These are phyloP conservation scores for Aphyosemion australe DNA, from an alignment of 2,113 vertebrate genomes.

Conservation along the genomic window DNA sequence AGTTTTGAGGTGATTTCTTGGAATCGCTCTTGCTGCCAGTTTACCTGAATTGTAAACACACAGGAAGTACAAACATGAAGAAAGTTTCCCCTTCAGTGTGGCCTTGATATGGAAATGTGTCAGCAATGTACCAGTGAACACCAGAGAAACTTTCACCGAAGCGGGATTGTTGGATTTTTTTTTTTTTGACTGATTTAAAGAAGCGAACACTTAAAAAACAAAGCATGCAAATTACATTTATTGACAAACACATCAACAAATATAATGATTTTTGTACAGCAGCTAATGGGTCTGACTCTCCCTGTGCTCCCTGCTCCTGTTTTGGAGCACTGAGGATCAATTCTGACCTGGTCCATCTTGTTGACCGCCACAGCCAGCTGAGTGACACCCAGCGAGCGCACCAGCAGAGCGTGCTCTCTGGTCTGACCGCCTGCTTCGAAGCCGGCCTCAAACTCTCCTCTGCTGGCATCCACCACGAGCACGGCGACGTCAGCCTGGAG, in stretches of 20 bases:
- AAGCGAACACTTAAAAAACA: no score
- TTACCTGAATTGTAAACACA: slow-evolving; percentile 80
- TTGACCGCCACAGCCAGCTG: slow-evolving; percentile 96
- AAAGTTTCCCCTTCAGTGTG: slow-evolving; percentile 25
- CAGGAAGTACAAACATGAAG: slow-evolving; percentile 13
- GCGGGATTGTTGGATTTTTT: no score
- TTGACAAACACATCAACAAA: no score
- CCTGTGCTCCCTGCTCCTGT: no score
- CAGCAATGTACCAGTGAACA: slow-evolving; percentile 7
- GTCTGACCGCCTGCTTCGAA: slow-evolving; percentile 97
- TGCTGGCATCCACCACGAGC: slow-evolving; percentile 94
- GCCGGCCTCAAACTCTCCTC: slow-evolving; percentile 97
- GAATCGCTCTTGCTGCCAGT: slow-evolving; percentile 96
- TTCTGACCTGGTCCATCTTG: slow-evolving; percentile 96
- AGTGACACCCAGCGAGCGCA: slow-evolving; percentile 96
- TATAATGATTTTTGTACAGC: no score
- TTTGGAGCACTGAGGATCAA: not conserved
- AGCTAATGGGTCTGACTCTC: no score
- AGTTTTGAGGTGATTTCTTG: slow-evolving; percentile 91
- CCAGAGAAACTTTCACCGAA: not conserved
- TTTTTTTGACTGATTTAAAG: no score
- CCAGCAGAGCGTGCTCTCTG: slow-evolving; percentile 93
- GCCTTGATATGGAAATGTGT: slow-evolving; percentile 40
- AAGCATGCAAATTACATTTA: no score
- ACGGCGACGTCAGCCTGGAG: slow-evolving; percentile 93